Evolutionary conservation across 2,113 vertebrate species (phyloP).

Genomic region (Neotoma lepida): DNA sequence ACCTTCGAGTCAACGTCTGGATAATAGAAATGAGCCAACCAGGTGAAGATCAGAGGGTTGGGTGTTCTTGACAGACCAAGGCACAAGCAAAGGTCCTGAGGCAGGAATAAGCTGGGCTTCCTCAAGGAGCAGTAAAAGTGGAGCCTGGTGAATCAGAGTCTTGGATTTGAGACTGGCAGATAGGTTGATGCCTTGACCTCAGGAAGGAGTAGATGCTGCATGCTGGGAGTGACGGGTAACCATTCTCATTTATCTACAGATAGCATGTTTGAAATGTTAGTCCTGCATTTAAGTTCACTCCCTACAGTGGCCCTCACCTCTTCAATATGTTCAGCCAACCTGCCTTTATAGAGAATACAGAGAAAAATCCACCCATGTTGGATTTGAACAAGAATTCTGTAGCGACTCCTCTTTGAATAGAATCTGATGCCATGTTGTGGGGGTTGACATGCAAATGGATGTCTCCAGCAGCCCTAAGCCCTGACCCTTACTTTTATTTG

Average conservation of each 20-base stretch:
- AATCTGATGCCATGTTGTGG: conserved; percentile 5
- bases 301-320: neutral
- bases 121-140: neutral
- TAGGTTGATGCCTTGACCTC: neutral
- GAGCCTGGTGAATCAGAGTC: neutral
- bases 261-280: neutral
- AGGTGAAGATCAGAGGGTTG: neutral
- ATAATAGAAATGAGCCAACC: neutral
- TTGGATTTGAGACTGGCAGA: neutral
- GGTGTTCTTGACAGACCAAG: neutral
- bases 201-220: fast-evolving
- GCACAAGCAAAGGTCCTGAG: neutral
- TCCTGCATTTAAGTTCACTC: neutral
- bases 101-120: neutral
- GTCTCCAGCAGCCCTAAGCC: neutral
- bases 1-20: neutral
- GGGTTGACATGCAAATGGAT: neutral
- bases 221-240: neutral
- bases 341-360: neutral
- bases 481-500: conserved; percentile 25
- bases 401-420: neutral
- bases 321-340: conserved; percentile 26
- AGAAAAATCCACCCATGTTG: neutral
- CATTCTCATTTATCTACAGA: neutral
- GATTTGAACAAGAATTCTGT: conserved; percentile 23